These are phyloP conservation scores for Apogon hyalosoma DNA, from an alignment of 2,797 vertebrate genomes.

Conservation along the genomic window DNA sequence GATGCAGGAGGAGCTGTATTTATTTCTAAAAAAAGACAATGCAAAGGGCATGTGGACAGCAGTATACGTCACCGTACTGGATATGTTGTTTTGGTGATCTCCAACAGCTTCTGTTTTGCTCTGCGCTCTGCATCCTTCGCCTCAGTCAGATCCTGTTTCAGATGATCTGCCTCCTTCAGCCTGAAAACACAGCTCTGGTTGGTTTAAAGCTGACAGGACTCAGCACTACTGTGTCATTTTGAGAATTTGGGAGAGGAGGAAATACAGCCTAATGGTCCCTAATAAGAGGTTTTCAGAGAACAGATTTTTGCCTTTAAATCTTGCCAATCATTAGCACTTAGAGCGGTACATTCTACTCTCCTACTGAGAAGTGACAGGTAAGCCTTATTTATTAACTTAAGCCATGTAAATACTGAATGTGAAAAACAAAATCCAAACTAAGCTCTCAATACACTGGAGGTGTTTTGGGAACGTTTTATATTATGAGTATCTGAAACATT, in stretches of 20 bases:
- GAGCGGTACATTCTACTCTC: neutral
- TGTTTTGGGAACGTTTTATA: neutral
- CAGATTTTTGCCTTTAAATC: conserved; percentile 1
- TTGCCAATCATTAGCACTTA: conserved; percentile 5
- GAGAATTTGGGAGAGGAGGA: neutral
- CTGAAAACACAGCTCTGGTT: conserved; percentile 71
- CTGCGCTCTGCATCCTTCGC: conserved; percentile 91
- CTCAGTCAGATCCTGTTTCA: conserved; percentile 93
- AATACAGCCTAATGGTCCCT: neutral
- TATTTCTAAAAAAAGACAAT: neutral
- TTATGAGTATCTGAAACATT: too few relatives aligned
- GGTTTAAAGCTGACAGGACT: neutral
- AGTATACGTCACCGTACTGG: conserved; percentile 71
- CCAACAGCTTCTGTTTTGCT: conserved; percentile 91
- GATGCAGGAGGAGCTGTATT: neutral
- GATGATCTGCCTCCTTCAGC: conserved; percentile 92
- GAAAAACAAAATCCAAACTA: neutral
- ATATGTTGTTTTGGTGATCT: conserved; percentile 88
- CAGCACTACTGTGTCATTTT: neutral
- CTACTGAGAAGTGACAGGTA: conserved; percentile 9
- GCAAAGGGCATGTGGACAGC: conserved; percentile 6
- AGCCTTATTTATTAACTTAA: conserved; percentile 3
- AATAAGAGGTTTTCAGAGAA: neutral
- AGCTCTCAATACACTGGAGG: neutral
- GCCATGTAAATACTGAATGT: neutral